Base-by-base conservation (phyloP, 2,113 vertebrate genomes). In the Corythoichthys haematopterus region DNA sequence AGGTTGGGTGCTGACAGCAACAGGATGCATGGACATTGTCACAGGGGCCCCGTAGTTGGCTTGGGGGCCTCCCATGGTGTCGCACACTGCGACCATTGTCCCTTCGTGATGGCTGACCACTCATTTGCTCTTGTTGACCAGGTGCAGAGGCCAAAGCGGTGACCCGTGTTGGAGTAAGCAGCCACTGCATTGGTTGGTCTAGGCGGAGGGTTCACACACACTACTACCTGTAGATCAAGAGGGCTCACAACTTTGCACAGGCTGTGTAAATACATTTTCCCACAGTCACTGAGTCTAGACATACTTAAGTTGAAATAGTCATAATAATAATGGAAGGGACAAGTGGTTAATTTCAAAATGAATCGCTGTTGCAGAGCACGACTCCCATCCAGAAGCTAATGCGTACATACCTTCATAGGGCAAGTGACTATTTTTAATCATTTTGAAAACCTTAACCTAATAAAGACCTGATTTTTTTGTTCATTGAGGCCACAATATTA, bases 21-120 rank as follows among this genome's bases (percentile, higher is more conserved):
- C 85, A 87, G 87, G 84, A 87, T 79, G 79, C 72, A 88, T 89
- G 87, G 84, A 85, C 78, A 87, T 69, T 85, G 85, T 91, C 84
- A 83, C 77, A 64, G 60, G 70, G 79, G 68, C 67, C 59, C 45
- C 14, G 51, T 78, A 68, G 48, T 65, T 51, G 60, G 33, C 59
- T 76, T 55, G 52, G 70, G 78, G 75, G 33, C 55, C 55, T 36
- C 55, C 55, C 55, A 36, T 57, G 35, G 13, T 36, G 55, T 57
- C 55, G 68, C 76, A 88, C 85, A 88, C 72, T 81, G 71, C 38
- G 71, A 62, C 73, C 61, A 81, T 88, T 88, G 85, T 86, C 61
- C 78, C 65, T 35, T 66, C 58, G 76, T 60, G 64, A 64, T 2
- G 33, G 13, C 64, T 72, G 75, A 82, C 70, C 58, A 62, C 58